Percentiles rank a stretch among this genome's conserved stretches.
phyloP scores from a whole-genome alignment of 2,888 invertebrate genomes.

The Octonoba sinensis region DNA sequence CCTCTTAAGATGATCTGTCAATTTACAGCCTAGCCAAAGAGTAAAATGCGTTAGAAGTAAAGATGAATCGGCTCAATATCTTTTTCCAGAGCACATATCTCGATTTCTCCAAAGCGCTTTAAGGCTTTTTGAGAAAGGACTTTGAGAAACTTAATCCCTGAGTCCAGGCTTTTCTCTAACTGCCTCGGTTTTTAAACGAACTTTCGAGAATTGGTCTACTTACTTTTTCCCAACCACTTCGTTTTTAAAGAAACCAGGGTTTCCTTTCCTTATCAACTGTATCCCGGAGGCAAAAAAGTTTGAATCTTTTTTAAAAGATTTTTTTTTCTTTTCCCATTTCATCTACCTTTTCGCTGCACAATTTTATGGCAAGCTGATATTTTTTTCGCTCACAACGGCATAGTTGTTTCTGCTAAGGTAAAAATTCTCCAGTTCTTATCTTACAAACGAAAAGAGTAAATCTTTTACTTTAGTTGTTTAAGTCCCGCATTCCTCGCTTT shows the following conservation, averaged over 20 bases:
- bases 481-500: slow-evolving; percentile 25
- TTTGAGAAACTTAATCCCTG: slow-evolving; percentile 49
- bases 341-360: no score
- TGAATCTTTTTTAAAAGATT: slow-evolving; percentile 33
- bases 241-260: slow-evolving; percentile 51
- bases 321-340: slow-evolving; percentile 13
- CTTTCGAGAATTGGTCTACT: slow-evolving; percentile 28
- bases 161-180: slow-evolving; percentile 30
- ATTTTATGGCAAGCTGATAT: no score
- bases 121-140: slow-evolving; percentile 37
- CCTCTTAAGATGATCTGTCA: no score
- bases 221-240: slow-evolving; percentile 15
- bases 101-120: not conserved
- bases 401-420: slow-evolving; percentile 57
- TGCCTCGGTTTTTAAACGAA: slow-evolving; percentile 39
- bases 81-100: no score
- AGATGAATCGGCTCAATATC: no score
- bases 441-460: slow-evolving; percentile 24
- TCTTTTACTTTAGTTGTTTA: slow-evolving; percentile 56
- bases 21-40: no score
- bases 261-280: slow-evolving; percentile 52
- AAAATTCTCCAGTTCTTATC: slow-evolving; percentile 56
- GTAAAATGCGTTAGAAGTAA: no score
- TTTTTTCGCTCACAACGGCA: slow-evolving; percentile 18
- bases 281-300: slow-evolving; percentile 55